A percentile compares a stretch with the other conserved stretches of the same genome.
These are phyloP conservation scores for Toxostoma redivivum DNA, from an alignment of 2,113 vertebrate species.

Conservation along the genomic window DNA sequence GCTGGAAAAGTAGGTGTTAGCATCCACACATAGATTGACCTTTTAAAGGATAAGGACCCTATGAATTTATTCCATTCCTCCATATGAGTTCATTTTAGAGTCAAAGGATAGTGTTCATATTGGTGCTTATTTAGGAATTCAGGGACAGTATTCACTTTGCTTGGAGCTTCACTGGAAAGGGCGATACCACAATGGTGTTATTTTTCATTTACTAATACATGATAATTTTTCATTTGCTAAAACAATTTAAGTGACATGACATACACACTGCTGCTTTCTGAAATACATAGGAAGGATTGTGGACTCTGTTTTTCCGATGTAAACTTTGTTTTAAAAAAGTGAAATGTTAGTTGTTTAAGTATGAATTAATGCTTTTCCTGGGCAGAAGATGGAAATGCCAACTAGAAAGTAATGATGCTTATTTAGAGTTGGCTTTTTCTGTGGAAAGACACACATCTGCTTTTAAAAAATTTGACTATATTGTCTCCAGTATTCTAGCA, in stretches of 20 bases:
- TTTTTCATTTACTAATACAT: neutral
- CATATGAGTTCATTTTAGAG: neutral
- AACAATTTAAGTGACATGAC: neutral
- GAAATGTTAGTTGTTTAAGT: neutral
- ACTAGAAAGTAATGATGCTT: neutral
- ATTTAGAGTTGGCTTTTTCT: neutral
- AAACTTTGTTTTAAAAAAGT: neutral
- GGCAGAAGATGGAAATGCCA: neutral
- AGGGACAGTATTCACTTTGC: rapidly evolving
- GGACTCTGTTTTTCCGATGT: neutral
- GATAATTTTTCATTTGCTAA: neutral
- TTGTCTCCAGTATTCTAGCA: neutral
- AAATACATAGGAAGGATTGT: neutral
- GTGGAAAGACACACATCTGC: neutral
- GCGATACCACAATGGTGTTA: neutral
- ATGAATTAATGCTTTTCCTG: neutral
- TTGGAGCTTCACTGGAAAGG: neutral
- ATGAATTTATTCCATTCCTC: neutral
- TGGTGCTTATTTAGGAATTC: neutral
- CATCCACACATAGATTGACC: neutral
- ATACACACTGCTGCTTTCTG: neutral
- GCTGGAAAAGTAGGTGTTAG: neutral
- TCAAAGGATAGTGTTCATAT: neutral
- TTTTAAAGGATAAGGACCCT: neutral
- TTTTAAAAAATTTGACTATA: neutral